A percentile compares a stretch with the other conserved stretches of the same genome.
Evolutionary conservation across 1,140 invertebrate genomes (phyloP).

Genomic region (Penaeus japonicus): DNA sequence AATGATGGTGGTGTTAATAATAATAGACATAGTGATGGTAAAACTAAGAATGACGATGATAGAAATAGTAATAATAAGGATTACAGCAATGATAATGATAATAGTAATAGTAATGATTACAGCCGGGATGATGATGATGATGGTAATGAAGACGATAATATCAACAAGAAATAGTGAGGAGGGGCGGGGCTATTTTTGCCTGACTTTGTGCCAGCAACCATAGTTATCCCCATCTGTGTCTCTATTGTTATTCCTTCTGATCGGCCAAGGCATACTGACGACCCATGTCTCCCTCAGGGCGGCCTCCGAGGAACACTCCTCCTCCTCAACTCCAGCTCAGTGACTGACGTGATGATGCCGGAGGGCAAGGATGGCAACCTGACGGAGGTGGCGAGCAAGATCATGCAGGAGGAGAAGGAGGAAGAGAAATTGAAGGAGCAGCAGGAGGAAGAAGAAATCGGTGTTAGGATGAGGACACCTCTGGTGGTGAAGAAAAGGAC

Average conservation of each 20-base stretch:
- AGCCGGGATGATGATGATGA: too few relatives aligned
- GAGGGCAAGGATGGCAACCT: slow-evolving; percentile 27
- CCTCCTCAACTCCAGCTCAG: slow-evolving; percentile 25
- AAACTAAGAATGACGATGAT: too few relatives aligned
- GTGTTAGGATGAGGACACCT: slow-evolving; percentile 32
- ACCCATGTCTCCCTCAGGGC: neutral
- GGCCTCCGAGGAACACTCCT: slow-evolving; percentile 50
- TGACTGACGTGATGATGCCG: neutral
- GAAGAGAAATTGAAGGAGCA: neutral
- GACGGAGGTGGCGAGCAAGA: slow-evolving; percentile 40
- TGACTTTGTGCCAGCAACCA: too few relatives aligned
- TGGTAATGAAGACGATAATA: too few relatives aligned
- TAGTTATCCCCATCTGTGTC: neutral
- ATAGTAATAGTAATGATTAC: too few relatives aligned
- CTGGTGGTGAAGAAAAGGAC: slow-evolving; percentile 43
- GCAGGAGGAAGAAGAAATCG: neutral
- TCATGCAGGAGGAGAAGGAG: slow-evolving; percentile 36
- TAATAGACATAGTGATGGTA: too few relatives aligned
- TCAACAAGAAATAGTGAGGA: too few relatives aligned
- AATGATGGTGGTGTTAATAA: too few relatives aligned
- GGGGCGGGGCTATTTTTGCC: too few relatives aligned
- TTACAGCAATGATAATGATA: too few relatives aligned
- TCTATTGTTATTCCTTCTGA: neutral
- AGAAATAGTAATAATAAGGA: too few relatives aligned
- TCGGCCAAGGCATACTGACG: neutral